Conservation (phyloP, 2,797 vertebrate species). For the Champsocephalus esox region DNA sequence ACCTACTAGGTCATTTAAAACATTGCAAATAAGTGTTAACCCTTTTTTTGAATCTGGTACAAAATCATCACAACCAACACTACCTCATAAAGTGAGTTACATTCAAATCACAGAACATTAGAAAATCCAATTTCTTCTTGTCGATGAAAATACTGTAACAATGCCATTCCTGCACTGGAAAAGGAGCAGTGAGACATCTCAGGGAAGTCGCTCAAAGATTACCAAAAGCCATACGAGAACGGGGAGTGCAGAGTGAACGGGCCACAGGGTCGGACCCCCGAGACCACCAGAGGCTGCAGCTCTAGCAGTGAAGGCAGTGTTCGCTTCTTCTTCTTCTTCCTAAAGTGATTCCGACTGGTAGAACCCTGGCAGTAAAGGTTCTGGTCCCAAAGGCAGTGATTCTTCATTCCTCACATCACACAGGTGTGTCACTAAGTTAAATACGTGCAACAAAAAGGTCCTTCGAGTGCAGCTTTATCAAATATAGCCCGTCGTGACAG, state of each 20-base stretch:
- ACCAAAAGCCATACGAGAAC: slow-evolving; percentile 25
- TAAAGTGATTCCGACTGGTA: slow-evolving; percentile 5
- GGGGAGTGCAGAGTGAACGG: slow-evolving; percentile 2
- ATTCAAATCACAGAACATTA: slow-evolving; percentile 64
- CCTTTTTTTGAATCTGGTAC: slow-evolving; percentile 9
- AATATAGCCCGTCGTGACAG: background rate
- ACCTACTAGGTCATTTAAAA: background rate
- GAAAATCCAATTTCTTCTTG: slow-evolving; percentile 56
- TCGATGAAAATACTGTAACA: slow-evolving; percentile 58
- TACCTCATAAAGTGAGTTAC: slow-evolving; percentile 47
- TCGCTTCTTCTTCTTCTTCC: slow-evolving; percentile 20
- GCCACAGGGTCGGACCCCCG: slow-evolving; percentile 8
- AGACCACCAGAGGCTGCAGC: background rate
- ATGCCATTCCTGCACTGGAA: slow-evolving; percentile 54
- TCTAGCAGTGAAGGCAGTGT: slow-evolving; percentile 53
- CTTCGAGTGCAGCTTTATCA: slow-evolving; percentile 11
- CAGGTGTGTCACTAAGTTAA: slow-evolving; percentile 27
- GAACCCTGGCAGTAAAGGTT: slow-evolving; percentile 14
- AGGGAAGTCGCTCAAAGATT: slow-evolving; percentile 38
- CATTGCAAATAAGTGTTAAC: background rate
- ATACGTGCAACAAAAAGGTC: slow-evolving; percentile 6
- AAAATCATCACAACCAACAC: slow-evolving; percentile 36
- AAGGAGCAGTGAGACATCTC: slow-evolving; percentile 21
- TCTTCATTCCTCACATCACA: slow-evolving; percentile 42
- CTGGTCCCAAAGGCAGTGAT: slow-evolving; percentile 48